phyloP scores from a whole-genome alignment of 2,797 vertebrate genomes.

The Sebastes oblongus region DNA sequence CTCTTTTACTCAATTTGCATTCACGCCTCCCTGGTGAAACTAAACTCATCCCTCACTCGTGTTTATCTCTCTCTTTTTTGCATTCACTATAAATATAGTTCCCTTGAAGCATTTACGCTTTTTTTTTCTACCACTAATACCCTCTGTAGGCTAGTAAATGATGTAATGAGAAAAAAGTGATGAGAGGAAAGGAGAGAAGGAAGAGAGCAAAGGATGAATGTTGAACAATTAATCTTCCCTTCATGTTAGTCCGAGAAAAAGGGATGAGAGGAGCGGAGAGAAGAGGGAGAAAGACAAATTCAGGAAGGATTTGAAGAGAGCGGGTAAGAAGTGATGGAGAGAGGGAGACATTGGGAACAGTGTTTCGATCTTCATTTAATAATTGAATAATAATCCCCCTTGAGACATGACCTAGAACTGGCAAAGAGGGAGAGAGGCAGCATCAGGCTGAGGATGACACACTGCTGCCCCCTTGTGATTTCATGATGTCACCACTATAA shows the following conservation, averaged over 20 bases:
- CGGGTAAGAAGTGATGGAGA: conserved; percentile 45
- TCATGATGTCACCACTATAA: conserved; percentile 41
- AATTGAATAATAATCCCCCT: conserved; percentile 88
- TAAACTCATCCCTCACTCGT: conserved; percentile 31
- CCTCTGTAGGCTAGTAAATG: conserved; percentile 61
- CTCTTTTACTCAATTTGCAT: conserved; percentile 61
- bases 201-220: conserved; percentile 37
- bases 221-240: conserved; percentile 58
- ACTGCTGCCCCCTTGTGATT: conserved; percentile 82
- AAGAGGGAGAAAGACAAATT: conserved; percentile 41
- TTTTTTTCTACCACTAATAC: conserved; percentile 40
- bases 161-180: conserved; percentile 56
- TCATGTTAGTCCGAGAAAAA: conserved; percentile 39
- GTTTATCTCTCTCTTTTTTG: neutral
- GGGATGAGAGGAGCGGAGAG: conserved; percentile 32
- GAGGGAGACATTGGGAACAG: conserved; percentile 68
- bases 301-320: conserved; percentile 48
- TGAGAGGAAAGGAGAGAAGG: conserved; percentile 31
- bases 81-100: conserved; percentile 67
- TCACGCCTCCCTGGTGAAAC: conserved; percentile 54
- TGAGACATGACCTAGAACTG: conserved; percentile 85
- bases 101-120: conserved; percentile 59
- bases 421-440: conserved; percentile 48
- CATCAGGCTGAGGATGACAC: conserved; percentile 33
- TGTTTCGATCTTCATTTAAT: conserved; percentile 87